Evolutionary conservation across 2,113 vertebrate species (phyloP).

Genomic region (Butorides virescens): DNA sequence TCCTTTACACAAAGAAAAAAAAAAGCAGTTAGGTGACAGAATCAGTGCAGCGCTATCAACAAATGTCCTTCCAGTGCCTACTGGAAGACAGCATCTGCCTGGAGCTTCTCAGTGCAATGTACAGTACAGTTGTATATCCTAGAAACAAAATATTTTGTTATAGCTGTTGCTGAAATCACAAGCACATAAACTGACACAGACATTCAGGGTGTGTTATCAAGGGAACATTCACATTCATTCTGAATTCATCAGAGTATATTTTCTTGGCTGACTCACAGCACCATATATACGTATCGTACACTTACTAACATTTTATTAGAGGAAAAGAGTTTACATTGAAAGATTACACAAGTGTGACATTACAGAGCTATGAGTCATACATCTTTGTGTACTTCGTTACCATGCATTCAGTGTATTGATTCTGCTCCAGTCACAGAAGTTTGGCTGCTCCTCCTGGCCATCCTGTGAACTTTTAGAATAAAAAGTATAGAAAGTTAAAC

Average conservation of each 20-base stretch:
- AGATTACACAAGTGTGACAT: constrained; percentile 66
- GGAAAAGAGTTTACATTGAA: constrained; percentile 49
- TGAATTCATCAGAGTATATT: constrained; percentile 53
- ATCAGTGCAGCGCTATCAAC: neutral
- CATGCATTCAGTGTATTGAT: constrained; percentile 38
- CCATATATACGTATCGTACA: constrained; percentile 5
- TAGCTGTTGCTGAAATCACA: constrained; percentile 55
- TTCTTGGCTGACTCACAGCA: constrained; percentile 42
- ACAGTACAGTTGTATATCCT: constrained; percentile 27
- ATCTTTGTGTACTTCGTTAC: constrained; percentile 63
- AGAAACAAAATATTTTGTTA: constrained; percentile 69
- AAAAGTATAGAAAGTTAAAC: constrained; percentile 20
- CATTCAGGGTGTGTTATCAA: constrained; percentile 11
- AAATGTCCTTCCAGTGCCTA: neutral
- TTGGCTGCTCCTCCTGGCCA: constrained; percentile 57
- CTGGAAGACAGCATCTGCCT: neutral
- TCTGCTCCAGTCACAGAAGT: constrained; percentile 46
- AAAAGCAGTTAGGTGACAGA: neutral
- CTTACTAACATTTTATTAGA: constrained; percentile 43
- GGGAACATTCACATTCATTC: constrained; percentile 52
- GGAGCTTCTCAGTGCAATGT: neutral
- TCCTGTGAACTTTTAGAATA: constrained; percentile 21
- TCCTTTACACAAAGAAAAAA: neutral
- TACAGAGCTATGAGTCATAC: constrained; percentile 52
- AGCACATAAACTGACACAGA: constrained; percentile 32